Conservation (phyloP, 2,113 vertebrate species). For the Syrmaticus mikado region DNA sequence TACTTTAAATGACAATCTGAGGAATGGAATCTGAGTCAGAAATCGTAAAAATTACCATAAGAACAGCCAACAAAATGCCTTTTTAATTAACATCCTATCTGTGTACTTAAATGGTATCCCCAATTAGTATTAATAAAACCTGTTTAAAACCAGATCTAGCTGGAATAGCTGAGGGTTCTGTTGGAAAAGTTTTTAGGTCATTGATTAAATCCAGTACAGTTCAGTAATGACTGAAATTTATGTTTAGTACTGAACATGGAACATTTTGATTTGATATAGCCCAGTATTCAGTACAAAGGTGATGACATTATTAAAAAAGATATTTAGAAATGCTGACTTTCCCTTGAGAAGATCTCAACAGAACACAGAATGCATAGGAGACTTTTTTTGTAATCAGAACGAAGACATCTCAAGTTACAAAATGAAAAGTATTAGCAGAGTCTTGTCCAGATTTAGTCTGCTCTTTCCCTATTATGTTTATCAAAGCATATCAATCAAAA, state of each 20-base stretch:
- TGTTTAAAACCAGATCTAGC: constrained; percentile 30
- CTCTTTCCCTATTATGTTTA: background rate
- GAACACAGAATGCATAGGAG: background rate
- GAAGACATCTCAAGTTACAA: background rate
- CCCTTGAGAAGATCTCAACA: background rate
- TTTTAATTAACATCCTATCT: constrained; percentile 41
- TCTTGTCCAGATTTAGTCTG: background rate
- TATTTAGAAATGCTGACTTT: background rate
- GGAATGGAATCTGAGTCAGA: constrained; percentile 33
- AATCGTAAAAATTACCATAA: constrained; percentile 15
- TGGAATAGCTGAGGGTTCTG: background rate
- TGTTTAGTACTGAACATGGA: constrained; percentile 27
- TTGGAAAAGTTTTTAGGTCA: constrained; percentile 39
- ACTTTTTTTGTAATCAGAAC: background rate
- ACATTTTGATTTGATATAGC: background rate
- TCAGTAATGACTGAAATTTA: background rate
- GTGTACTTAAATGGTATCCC: background rate
- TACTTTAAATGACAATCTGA: constrained; percentile 37
- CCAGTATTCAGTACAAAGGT: constrained; percentile 1
- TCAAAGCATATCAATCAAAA: fast-evolving
- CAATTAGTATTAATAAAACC: constrained; percentile 38
- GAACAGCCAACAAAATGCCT: background rate
- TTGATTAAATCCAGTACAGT: constrained; percentile 56
- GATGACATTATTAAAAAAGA: background rate
- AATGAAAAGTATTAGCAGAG: background rate